Evolutionary conservation across 2,797 vertebrate genomes (phyloP).

Genomic region (Pelobates cultripes): DNA sequence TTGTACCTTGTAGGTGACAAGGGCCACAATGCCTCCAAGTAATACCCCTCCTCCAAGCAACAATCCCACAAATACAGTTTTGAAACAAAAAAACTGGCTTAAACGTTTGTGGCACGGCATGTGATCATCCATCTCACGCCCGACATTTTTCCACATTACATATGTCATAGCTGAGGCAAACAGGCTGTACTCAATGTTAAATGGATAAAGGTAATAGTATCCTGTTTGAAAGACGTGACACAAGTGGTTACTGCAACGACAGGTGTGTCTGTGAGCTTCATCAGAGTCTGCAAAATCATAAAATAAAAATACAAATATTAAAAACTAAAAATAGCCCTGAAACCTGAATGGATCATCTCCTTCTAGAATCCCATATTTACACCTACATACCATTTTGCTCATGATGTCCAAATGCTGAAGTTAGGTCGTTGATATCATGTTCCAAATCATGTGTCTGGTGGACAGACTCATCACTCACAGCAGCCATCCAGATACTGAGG

Average conservation of each 20-base stretch:
- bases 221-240: constrained; percentile 85
- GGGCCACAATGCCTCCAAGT: constrained; percentile 82
- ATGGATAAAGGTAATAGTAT: constrained; percentile 92
- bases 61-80: constrained; percentile 77
- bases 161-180: constrained; percentile 94
- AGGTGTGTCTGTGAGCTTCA: constrained; percentile 58
- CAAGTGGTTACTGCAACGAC: constrained; percentile 75
- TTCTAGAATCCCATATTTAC: background rate
- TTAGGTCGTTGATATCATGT: background rate
- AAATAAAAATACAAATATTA: background rate
- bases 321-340: too few relatives aligned
- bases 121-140: constrained; percentile 73
- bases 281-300: constrained; percentile 20
- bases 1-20: constrained; percentile 86
- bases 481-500: constrained; percentile 88
- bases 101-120: constrained; percentile 61
- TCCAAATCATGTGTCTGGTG: constrained; percentile 74
- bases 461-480: constrained; percentile 87
- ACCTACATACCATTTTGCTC: constrained; percentile 29
- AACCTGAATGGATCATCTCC: background rate
- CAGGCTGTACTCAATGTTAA: constrained; percentile 97
- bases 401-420: background rate
- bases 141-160: constrained; percentile 97
- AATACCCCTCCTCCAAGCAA: constrained; percentile 74
- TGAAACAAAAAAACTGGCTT: constrained; percentile 72